Base-by-base conservation (phyloP, 1,140 invertebrate species). In the Propsilocerus akamusi region DNA sequence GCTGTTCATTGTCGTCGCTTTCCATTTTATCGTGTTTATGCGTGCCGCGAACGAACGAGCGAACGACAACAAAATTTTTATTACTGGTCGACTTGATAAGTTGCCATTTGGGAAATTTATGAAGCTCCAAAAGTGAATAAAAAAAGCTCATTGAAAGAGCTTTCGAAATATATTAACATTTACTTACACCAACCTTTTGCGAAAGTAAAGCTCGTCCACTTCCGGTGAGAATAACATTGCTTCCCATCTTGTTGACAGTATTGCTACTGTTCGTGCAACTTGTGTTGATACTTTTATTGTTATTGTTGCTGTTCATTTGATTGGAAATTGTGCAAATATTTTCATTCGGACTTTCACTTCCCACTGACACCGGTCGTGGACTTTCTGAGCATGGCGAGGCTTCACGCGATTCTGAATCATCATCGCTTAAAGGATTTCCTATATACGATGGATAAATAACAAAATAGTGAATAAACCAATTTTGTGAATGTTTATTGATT, bases 371-470 rank as follows among this genome's bases (percentile, higher is more conserved):
- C n/a, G 46, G 34, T 37, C 54, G 51, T 3, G 70, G 70, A 28
- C 71, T 72, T 52, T 76, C 75, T 48, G 75, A 63, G 49, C 72
- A 70, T 8, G 78, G 78, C 2, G 78, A 78, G 0, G 76, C 73
- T 60, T 80, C 78, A 22, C 78, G 64, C 0, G 77, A 79, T 11
- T 73, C 71, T 3, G 69, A 64, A 14, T 76, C 76, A 32, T 64
- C 62, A 46, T 64, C 62, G 51, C 62, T 62, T 22, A 64, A 53
- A 11, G 60, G 54, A 14, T 60, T 56, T 26, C 58, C 62, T 64
- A n/a, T 6, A 14, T 54, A 37, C 3, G 46, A 5, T 11, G 10
- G 24, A 30, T 20, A 23, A 17, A 32, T 46, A 47, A 48, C 30
- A 30, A 49, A 47, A 12, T 5, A 3, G 22, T n/a, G 10, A 47